Evolutionary conservation across 2,888 invertebrate species (phyloP).

Genomic region (Pammene fasciana): DNA sequence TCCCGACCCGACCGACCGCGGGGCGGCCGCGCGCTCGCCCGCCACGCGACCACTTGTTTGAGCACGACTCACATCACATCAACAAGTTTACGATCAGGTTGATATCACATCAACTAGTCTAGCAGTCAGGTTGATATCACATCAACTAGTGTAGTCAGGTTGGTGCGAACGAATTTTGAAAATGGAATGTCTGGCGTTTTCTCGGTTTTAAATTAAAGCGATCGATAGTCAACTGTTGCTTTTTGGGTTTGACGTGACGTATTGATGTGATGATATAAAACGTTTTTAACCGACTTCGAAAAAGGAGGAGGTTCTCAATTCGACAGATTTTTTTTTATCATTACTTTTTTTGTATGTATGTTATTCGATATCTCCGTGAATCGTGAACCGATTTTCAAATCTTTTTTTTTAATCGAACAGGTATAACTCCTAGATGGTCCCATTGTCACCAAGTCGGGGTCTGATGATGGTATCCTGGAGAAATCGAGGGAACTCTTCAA

Average conservation of each 20-base stretch:
- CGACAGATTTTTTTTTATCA: too few relatives aligned
- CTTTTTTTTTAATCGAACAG: too few relatives aligned
- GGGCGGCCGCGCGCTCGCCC: conserved; percentile 34
- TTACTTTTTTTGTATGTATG: too few relatives aligned
- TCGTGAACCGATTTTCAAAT: too few relatives aligned
- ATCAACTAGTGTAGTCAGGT: conserved; percentile 24
- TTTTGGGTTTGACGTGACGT: not conserved
- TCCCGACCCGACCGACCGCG: conserved; percentile 10
- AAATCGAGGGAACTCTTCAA: too few relatives aligned
- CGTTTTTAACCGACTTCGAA: too few relatives aligned
- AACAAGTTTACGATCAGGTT: conserved; percentile 13
- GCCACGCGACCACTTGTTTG: conserved; percentile 40
- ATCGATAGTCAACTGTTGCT: not conserved
- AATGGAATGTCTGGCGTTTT: conserved; percentile 36
- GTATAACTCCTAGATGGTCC: too few relatives aligned
- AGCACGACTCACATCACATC: too few relatives aligned
- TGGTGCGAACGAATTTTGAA: conserved; percentile 32
- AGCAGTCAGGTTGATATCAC: conserved; percentile 28
- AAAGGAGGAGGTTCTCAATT: too few relatives aligned
- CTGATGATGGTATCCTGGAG: too few relatives aligned
- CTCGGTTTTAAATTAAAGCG: conserved; percentile 7
- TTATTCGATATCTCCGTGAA: too few relatives aligned
- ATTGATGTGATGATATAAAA: not conserved
- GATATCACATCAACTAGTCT: conserved; percentile 23
- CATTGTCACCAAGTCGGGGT: too few relatives aligned